Evolutionary conservation across 1,140 invertebrate genomes (phyloP).

Genomic region (Drosophila lowei): DNA sequence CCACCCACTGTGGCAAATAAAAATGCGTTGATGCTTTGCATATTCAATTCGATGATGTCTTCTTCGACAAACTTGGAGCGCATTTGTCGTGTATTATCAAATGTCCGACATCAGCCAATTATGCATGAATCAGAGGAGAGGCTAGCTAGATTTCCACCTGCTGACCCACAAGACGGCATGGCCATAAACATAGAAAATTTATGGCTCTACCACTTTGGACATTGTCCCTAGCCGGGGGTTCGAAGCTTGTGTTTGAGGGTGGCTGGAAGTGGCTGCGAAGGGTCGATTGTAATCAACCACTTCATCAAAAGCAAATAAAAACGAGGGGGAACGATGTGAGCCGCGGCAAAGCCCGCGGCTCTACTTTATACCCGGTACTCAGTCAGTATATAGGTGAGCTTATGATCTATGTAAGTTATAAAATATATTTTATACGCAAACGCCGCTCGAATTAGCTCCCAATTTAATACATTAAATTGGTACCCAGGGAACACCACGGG

Average conservation of each 20-base stretch:
- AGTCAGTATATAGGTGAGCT: too few relatives aligned
- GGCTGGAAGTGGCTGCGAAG: constrained; percentile 22
- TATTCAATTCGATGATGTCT: constrained; percentile 48
- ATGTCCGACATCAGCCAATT: constrained; percentile 55
- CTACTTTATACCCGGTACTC: too few relatives aligned
- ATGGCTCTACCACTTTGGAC: constrained; percentile 27
- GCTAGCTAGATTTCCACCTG: constrained; percentile 57
- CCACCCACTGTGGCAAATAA: constrained; percentile 77
- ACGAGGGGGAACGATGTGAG: too few relatives aligned
- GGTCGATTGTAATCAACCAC: constrained; percentile 41
- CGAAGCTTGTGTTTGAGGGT: neutral
- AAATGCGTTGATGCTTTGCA: constrained; percentile 62
- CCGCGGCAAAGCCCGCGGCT: too few relatives aligned
- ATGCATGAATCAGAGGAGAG: constrained; percentile 38
- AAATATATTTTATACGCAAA: too few relatives aligned
- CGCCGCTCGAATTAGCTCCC: too few relatives aligned
- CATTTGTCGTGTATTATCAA: constrained; percentile 54
- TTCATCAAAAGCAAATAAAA: constrained; percentile 65
- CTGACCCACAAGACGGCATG: constrained; percentile 51
- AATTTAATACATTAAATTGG: too few relatives aligned
- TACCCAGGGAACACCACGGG: too few relatives aligned
- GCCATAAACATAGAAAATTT: constrained; percentile 30
- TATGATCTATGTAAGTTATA: too few relatives aligned
- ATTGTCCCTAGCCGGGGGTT: too few relatives aligned
- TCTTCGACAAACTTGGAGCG: constrained; percentile 30